Percentiles rank a stretch among this genome's conserved stretches.
These are phyloP conservation scores for Drosophila albomicans DNA, from an alignment of 1,140 invertebrate species.

Conservation along the genomic window DNA sequence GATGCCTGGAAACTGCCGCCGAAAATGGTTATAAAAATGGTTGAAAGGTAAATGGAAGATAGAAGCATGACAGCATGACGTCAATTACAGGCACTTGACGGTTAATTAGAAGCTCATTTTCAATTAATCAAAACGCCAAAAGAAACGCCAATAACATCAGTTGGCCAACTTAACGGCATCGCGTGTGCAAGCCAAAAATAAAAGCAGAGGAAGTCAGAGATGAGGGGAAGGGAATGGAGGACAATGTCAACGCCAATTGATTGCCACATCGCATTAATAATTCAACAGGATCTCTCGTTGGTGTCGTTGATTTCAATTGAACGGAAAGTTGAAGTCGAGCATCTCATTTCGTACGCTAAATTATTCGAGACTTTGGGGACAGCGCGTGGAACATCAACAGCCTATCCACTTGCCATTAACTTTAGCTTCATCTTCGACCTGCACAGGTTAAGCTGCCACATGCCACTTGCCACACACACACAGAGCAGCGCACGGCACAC, in stretches of 20 bases:
- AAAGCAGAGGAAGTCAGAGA: not conserved
- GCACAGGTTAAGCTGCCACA: slow-evolving; percentile 52
- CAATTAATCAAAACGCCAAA: slow-evolving; percentile 71
- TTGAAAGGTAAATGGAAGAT: slow-evolving; percentile 5
- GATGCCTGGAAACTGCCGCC: slow-evolving; percentile 37
- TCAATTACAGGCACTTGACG: slow-evolving; percentile 55
- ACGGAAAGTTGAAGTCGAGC: slow-evolving; percentile 23
- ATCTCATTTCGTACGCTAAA: slow-evolving; percentile 61
- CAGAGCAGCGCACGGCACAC: slow-evolving; percentile 50
- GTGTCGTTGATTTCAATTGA: slow-evolving; percentile 70
- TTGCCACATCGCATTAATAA: slow-evolving; percentile 67
- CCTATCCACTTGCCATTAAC: slow-evolving; percentile 79
- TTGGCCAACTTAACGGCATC: slow-evolving; percentile 42
- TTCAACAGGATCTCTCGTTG: slow-evolving; percentile 58
- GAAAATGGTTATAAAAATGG: slow-evolving; percentile 24
- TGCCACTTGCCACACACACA: not conserved
- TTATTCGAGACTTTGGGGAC: slow-evolving; percentile 76
- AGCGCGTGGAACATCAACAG: slow-evolving; percentile 67
- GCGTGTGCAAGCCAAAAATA: slow-evolving; percentile 37
- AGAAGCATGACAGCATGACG: slow-evolving; percentile 28
- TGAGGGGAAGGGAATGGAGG: not conserved
- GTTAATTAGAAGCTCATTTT: slow-evolving; percentile 80
- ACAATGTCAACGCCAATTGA: slow-evolving; percentile 79
- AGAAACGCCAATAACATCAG: slow-evolving; percentile 43
- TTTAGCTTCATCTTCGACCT: not conserved